Percentiles rank a stretch among this genome's conserved stretches.
Evolutionary conservation across 2,888 invertebrate genomes (phyloP).

Genomic region (Nomada fabriciana): DNA sequence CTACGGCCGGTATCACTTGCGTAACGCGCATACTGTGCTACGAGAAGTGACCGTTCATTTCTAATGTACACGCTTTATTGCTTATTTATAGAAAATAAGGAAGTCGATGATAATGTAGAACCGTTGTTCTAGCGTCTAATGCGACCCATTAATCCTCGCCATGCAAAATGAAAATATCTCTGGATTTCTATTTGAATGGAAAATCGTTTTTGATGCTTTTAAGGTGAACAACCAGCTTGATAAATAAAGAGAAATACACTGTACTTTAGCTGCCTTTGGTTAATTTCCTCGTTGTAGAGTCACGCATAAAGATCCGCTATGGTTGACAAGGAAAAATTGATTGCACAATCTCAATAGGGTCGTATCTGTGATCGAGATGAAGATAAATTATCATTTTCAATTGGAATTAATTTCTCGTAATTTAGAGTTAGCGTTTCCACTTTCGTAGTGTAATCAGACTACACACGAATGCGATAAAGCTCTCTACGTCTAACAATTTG

Average conservation of each 20-base stretch:
- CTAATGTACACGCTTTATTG: slow-evolving; percentile 29
- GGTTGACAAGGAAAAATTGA: too few relatives aligned
- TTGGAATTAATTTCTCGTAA: background rate
- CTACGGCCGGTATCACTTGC: slow-evolving; percentile 53
- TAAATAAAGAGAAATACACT: too few relatives aligned
- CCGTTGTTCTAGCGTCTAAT: background rate
- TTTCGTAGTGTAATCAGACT: background rate
- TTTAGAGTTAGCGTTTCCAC: too few relatives aligned
- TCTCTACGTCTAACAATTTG: background rate
- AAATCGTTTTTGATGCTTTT: too few relatives aligned
- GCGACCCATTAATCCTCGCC: too few relatives aligned
- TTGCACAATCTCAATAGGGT: too few relatives aligned
- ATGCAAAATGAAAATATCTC: too few relatives aligned
- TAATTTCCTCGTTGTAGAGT: too few relatives aligned
- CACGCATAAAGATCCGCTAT: too few relatives aligned
- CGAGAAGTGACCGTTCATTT: slow-evolving; percentile 27
- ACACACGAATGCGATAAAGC: background rate
- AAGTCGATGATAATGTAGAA: slow-evolving; percentile 19
- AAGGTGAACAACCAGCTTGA: too few relatives aligned
- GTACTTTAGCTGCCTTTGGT: too few relatives aligned
- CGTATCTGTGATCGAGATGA: background rate
- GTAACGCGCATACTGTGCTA: slow-evolving; percentile 42
- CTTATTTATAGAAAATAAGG: slow-evolving; percentile 58
- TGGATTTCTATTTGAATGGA: too few relatives aligned
- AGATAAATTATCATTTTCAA: background rate